Base-by-base conservation (phyloP, 2,888 invertebrate genomes). In the Apomyelois bistriatella region DNA sequence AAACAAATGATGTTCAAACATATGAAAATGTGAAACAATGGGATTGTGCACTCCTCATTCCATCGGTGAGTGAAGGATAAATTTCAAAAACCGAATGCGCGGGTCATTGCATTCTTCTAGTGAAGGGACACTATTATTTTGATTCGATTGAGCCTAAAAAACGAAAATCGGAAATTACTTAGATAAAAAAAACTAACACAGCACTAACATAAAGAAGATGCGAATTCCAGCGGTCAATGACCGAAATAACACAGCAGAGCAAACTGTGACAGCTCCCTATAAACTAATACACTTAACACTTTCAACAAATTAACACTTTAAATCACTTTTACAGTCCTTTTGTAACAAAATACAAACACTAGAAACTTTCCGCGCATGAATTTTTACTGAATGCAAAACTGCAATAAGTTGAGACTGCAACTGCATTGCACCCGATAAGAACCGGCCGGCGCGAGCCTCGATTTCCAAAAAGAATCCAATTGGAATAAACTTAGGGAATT, bases 371-470 rank as follows among this genome's bases (percentile, higher is more conserved):
- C 82, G 82, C 85, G 84, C 80, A 80, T 79, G 77, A 82, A 89
- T 89, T 82, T 89, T 89, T 85, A 71, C 68, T 74, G 72, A 82
- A 84, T 88, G 83, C 85, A 86, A 88, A 89, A 91, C 84, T 91
- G 91, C 91, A 91, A 86, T 89, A 89, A 89, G 89, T 91, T 89
- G 82, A 83, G 82, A 90, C 82, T 91, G 91, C 90, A 91, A 90
- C 88, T 89, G 88, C 89, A 89, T 82, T 88, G 89, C 89, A 88
- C 85, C 84, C 87, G 84, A 85, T 88, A 87, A 87, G 86, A 89
- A 90, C 90, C 90, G 89, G 90, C 90, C 90, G 90, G 89, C 88
- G 89, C 87, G 85, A 83, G 83, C 79, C 82, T 80, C 64, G 71
- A 72, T 83, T 84, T 86, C 87, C 81, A 85, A 85, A 72, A 75